These are phyloP conservation scores for Ectropis grisescens DNA, from an alignment of 1,140 invertebrate species.

Conservation along the genomic window DNA sequence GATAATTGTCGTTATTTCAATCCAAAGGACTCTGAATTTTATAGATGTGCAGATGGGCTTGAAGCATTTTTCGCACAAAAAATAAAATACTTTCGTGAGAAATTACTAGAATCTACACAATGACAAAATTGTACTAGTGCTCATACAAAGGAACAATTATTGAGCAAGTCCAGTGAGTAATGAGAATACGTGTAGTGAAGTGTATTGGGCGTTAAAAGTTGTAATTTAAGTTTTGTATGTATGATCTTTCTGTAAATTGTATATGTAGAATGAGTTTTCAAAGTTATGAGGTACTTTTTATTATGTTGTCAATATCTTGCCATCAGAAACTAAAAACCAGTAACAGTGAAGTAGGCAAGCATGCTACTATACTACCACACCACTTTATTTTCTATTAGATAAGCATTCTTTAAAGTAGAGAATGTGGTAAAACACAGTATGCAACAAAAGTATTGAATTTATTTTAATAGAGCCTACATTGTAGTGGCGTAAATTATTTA, in stretches of 20 bases:
- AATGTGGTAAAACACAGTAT: no score
- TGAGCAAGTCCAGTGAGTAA: no score
- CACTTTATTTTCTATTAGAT: conserved; percentile 14
- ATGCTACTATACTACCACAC: no score
- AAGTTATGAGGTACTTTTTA: conserved; percentile 46
- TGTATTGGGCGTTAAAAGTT: no score
- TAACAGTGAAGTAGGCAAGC: no score
- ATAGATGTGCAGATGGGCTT: conserved; percentile 93
- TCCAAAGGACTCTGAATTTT: conserved; percentile 94
- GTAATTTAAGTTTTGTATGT: conserved; percentile 9
- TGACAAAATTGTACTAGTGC: conserved; percentile 58
- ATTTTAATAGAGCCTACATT: no score
- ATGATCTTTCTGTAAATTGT: conserved; percentile 55
- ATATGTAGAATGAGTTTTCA: conserved; percentile 55
- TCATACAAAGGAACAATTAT: no score
- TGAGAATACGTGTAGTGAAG: no score
- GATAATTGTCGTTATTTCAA: conserved; percentile 99
- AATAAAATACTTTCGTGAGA: conserved; percentile 87
- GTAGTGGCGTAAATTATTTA: no score
- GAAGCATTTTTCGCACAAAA: conserved; percentile 97
- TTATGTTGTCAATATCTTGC: conserved; percentile 18
- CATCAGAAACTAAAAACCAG: no score
- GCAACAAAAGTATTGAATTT: no score
- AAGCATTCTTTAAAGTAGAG: no score
- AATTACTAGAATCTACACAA: conserved; percentile 76